These are phyloP conservation scores for Cercopithecus neglectus DNA, from an alignment of 2,797 vertebrate species.

Conservation along the genomic window DNA sequence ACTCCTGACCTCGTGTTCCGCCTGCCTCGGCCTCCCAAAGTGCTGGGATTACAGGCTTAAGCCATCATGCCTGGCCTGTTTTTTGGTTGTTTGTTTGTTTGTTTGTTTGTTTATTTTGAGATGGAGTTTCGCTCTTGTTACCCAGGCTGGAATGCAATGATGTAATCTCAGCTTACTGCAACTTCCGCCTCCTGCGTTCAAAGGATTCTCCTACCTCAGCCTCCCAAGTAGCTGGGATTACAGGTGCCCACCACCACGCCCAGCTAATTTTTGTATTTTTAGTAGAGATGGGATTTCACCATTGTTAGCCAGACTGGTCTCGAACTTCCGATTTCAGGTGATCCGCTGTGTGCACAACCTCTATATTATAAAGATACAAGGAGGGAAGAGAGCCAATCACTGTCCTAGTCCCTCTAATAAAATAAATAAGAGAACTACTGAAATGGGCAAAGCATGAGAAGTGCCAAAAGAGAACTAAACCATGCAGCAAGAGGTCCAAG, in stretches of 20 bases:
- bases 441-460: not conserved
- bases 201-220: not conserved
- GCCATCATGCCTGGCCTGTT: no score
- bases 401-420: slow-evolving; percentile 12
- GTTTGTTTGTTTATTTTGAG: not conserved
- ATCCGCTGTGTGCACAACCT: not conserved
- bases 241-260: not conserved
- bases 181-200: not conserved
- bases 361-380: slow-evolving; percentile 18
- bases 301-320: not conserved
- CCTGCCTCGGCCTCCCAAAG: no score
- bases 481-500: not conserved
- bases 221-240: not conserved
- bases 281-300: not conserved
- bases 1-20: not conserved
- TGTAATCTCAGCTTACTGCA: not conserved
- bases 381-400: not conserved
- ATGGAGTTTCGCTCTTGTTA: not conserved
- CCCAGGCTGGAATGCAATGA: not conserved
- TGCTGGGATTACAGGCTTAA: no score
- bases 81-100: not conserved
- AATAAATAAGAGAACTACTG: not conserved
- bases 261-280: slow-evolving; percentile 29
- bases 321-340: not conserved
- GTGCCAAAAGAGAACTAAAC: not conserved